These are phyloP conservation scores for Spinus pinus DNA, from an alignment of 2,797 vertebrate genomes.

Conservation along the genomic window DNA sequence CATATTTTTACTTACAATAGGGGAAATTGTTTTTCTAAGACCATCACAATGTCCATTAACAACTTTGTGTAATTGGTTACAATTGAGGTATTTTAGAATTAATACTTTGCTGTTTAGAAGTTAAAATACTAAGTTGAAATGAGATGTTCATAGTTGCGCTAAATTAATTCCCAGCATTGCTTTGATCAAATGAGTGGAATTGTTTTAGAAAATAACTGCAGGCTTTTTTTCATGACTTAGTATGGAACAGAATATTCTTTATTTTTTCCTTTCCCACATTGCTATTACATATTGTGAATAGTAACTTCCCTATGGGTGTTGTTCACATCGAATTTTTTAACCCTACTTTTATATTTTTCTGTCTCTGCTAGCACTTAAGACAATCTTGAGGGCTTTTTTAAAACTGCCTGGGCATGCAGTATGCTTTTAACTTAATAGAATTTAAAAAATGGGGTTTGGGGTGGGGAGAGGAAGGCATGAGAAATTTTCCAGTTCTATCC, in stretches of 20 bases:
- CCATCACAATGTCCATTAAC: neutral
- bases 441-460: accelerated
- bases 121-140: neutral
- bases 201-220: constrained; percentile 1
- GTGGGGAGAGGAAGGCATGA: neutral
- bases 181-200: neutral
- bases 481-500: neutral
- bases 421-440: neutral
- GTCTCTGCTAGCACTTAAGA: neutral
- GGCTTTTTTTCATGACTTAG: neutral
- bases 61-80: neutral
- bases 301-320: neutral
- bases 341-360: neutral
- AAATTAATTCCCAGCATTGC: neutral
- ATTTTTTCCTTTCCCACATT: neutral
- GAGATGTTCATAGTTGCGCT: neutral
- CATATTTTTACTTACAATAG: neutral
- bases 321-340: neutral
- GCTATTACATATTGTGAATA: neutral
- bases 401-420: neutral
- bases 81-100: neutral
- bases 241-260: neutral
- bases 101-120: neutral
- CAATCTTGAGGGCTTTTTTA: neutral
- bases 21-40: neutral